phyloP scores from a whole-genome alignment of 2,797 vertebrate species.

The Melanotaenia nigrans region DNA sequence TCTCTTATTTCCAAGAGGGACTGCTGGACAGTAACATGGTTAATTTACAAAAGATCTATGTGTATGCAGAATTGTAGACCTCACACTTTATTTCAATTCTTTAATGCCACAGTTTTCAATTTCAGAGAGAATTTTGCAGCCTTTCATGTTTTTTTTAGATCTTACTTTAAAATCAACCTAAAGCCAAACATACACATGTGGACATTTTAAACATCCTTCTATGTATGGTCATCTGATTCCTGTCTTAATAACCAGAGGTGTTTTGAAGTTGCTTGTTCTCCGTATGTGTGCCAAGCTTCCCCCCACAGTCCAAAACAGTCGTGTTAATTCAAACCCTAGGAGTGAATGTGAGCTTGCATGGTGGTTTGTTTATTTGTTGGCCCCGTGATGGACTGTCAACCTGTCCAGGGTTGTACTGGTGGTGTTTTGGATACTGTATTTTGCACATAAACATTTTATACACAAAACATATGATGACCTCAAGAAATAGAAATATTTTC shows the following conservation, averaged over 20 bases:
- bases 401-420: too few relatives aligned
- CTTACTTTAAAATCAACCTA: not conserved
- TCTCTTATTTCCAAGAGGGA: not conserved
- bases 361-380: too few relatives aligned
- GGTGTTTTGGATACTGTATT: accelerated
- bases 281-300: too few relatives aligned
- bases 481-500: not conserved
- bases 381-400: too few relatives aligned
- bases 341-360: too few relatives aligned
- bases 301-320: too few relatives aligned
- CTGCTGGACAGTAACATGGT: not conserved
- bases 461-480: not conserved
- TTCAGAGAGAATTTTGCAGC: not conserved
- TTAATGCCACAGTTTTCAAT: not conserved
- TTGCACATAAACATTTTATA: not conserved
- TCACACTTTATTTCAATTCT: not conserved
- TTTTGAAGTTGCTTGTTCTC: too few relatives aligned
- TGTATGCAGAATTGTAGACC: not conserved
- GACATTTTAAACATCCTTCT: not conserved
- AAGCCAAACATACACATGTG: not conserved
- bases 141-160: not conserved
- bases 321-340: too few relatives aligned
- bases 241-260: too few relatives aligned
- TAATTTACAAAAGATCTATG: not conserved
- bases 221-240: too few relatives aligned